Evolutionary conservation across 2,797 vertebrate genomes (phyloP).

Genomic region (Scyliorhinus canicula): DNA sequence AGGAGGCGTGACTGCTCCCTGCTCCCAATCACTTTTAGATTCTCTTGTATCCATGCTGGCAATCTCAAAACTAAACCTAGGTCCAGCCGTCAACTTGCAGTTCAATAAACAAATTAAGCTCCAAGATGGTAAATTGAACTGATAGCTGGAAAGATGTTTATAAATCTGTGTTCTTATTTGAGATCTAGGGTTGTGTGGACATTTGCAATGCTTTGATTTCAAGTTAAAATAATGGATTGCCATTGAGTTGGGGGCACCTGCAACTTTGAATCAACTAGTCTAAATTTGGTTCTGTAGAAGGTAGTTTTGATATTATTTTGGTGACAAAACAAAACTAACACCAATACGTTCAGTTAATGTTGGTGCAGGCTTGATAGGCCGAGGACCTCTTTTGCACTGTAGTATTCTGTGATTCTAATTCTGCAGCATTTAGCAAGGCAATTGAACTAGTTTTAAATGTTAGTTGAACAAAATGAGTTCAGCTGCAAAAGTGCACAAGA

Average conservation of each 20-base stretch:
- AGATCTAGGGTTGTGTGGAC: neutral
- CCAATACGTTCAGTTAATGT: neutral
- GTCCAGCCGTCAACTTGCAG: neutral
- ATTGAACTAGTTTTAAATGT: constrained; percentile 1
- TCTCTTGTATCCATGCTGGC: neutral
- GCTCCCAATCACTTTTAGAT: neutral
- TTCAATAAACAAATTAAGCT: neutral
- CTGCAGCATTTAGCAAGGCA: neutral
- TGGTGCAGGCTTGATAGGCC: too few species aligned
- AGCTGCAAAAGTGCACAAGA: neutral
- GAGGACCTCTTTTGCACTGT: too few species aligned
- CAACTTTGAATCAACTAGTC: neutral
- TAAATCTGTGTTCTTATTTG: neutral
- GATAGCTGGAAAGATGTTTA: neutral
- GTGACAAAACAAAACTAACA: constrained; percentile 1
- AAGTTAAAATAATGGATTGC: constrained; percentile 18
- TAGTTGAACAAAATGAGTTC: neutral
- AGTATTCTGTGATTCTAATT: too few species aligned
- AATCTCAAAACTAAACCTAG: constrained; percentile 13
- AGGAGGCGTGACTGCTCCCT: neutral
- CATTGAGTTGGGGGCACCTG: neutral
- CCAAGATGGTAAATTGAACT: neutral
- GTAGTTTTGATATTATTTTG: neutral
- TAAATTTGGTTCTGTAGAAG: neutral
- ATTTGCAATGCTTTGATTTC: neutral